Percentiles rank a stretch among this genome's conserved stretches.
phyloP scores from a whole-genome alignment of 2,113 vertebrate genomes.

The Periophthalmodon schlosseri region DNA sequence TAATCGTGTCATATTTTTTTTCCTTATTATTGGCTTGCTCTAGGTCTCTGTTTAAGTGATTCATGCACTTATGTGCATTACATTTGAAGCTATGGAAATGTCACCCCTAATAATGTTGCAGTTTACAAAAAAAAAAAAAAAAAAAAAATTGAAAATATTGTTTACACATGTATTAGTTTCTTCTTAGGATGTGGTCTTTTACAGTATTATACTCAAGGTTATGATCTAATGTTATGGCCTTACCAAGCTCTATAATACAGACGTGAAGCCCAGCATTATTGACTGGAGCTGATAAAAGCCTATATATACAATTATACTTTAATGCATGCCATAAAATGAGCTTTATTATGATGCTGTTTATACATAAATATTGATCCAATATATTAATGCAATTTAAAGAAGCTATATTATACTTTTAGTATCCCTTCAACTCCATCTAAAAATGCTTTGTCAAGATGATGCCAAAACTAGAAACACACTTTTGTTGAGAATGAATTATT shows the following conservation, averaged over 20 bases:
- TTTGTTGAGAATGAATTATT: neutral
- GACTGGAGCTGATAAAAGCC: neutral
- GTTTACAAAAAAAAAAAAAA: neutral
- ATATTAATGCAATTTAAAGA: neutral
- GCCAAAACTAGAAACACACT: neutral
- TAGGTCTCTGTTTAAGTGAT: no score
- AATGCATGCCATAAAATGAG: slow-evolving; percentile 6
- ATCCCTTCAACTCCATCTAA: neutral
- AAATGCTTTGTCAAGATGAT: neutral
- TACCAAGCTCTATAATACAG: neutral
- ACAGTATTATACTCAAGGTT: neutral
- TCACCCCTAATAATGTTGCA: neutral
- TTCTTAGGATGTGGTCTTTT: neutral
- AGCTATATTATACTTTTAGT: neutral
- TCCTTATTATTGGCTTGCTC: no score
- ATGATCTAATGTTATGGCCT: neutral
- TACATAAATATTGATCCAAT: neutral
- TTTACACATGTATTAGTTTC: neutral
- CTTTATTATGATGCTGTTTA: slow-evolving; percentile 1
- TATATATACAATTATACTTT: neutral
- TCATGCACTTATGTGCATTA: no score
- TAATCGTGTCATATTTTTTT: no score
- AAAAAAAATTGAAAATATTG: no score
- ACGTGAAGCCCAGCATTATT: neutral
- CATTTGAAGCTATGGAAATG: no score